phyloP scores from a whole-genome alignment of 2,797 vertebrate species.

The Tokudaia muenninki region DNA sequence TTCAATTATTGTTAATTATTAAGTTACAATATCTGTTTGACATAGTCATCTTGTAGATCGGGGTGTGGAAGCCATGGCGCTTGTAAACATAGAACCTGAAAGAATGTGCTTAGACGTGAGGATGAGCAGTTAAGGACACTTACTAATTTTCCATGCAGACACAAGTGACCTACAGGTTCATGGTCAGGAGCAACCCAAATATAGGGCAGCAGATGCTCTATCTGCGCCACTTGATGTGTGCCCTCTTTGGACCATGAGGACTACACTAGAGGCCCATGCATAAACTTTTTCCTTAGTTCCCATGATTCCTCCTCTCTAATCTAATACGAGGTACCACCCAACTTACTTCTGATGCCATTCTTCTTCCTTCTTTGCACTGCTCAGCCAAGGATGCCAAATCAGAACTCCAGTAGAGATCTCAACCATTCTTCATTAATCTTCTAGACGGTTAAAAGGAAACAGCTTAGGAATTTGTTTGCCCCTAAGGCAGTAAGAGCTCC shows the following conservation, averaged over 20 bases:
- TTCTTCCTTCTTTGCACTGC: neutral
- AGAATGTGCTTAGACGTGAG: neutral
- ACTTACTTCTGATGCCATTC: neutral
- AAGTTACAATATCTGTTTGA: conserved; percentile 16
- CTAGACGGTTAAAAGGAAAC: conserved; percentile 49
- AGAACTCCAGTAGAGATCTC: conserved; percentile 29
- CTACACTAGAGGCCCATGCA: no score
- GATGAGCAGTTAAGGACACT: neutral
- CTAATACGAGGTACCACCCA: neutral
- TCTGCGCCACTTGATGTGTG: neutral
- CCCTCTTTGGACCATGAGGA: neutral
- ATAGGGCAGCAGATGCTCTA: neutral
- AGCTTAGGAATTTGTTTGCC: conserved; percentile 14
- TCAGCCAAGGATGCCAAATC: conserved; percentile 35
- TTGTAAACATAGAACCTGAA: neutral
- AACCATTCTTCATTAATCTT: conserved; percentile 36
- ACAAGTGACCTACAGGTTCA: neutral
- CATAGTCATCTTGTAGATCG: neutral
- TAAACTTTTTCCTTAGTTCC: neutral
- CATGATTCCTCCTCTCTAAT: neutral
- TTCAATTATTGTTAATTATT: neutral
- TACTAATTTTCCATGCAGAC: conserved; percentile 57
- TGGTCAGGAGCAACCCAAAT: neutral
- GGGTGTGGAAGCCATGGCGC: neutral
- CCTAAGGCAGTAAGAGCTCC: neutral